Percentiles rank a stretch among this genome's conserved stretches.
These are phyloP conservation scores for Vanessa cardui DNA, from an alignment of 2,888 invertebrate species.

Conservation along the genomic window DNA sequence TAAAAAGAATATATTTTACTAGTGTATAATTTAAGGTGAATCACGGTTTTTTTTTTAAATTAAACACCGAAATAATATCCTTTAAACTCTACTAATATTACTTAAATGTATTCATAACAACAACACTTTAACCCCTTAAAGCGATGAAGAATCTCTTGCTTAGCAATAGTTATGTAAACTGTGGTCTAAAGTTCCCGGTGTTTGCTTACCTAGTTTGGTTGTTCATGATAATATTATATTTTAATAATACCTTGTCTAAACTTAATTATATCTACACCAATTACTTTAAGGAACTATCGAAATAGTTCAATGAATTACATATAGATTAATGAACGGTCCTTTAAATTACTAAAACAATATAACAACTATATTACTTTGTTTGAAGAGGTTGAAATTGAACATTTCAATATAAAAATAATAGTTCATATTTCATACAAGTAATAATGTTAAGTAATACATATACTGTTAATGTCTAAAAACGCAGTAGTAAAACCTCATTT, in stretches of 20 bases:
- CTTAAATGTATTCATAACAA: conserved; percentile 35
- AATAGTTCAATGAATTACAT: background rate
- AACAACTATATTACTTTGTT: background rate
- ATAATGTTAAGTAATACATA: too few relatives aligned
- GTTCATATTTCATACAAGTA: too few relatives aligned
- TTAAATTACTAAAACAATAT: background rate
- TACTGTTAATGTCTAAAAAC: too few relatives aligned
- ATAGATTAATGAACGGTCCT: background rate
- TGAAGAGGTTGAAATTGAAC: background rate
- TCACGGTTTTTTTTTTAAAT: background rate
- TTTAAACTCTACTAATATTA: conserved; percentile 14
- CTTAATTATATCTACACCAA: background rate
- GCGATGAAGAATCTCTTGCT: conserved; percentile 35
- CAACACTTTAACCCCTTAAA: conserved; percentile 33
- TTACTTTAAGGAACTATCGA: background rate
- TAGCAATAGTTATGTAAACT: conserved; percentile 23
- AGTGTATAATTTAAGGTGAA: too few relatives aligned
- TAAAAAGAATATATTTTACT: too few relatives aligned
- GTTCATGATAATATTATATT: conserved; percentile 9
- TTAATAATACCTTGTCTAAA: background rate
- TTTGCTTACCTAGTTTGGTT: conserved; percentile 15
- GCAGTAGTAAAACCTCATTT: too few relatives aligned
- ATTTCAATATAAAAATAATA: too few relatives aligned
- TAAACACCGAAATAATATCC: background rate
- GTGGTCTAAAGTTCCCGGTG: conserved; percentile 21